Percentiles rank a stretch among this genome's conserved stretches.
phyloP scores from a whole-genome alignment of 2,113 vertebrate species.

The Syngnathus floridae region DNA sequence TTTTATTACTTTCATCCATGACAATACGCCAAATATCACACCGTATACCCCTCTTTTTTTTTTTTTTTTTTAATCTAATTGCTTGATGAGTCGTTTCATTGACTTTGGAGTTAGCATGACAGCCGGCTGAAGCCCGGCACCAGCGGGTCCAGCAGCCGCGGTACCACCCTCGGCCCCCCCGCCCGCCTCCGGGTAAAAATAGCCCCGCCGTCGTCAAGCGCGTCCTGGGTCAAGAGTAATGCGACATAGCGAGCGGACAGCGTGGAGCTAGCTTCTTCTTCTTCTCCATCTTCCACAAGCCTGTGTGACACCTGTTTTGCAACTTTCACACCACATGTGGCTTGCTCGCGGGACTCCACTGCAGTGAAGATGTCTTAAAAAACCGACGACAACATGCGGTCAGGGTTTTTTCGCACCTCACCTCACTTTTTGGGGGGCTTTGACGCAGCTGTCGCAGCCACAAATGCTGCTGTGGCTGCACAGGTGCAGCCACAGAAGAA shows the following conservation, averaged over 20 bases:
- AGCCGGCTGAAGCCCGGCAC: slow-evolving; percentile 50
- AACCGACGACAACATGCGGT: not conserved
- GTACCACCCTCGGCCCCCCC: not conserved
- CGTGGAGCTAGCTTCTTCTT: not conserved
- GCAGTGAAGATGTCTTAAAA: not conserved
- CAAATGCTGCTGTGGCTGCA: slow-evolving; percentile 38
- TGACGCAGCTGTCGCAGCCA: slow-evolving; percentile 45
- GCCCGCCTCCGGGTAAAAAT: slow-evolving; percentile 52
- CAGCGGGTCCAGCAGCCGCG: slow-evolving; percentile 46
- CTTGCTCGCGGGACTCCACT: too few species aligned
- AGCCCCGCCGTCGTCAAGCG: slow-evolving; percentile 49
- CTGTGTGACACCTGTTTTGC: slow-evolving; percentile 41
- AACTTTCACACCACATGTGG: slow-evolving; percentile 6
- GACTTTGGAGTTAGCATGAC: slow-evolving; percentile 27
- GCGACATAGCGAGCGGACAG: slow-evolving; percentile 43
- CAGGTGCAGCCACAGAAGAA: slow-evolving; percentile 46
- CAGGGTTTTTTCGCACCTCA: slow-evolving; percentile 7
- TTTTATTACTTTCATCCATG: not conserved
- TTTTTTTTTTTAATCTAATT: not conserved
- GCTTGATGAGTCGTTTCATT: not conserved
- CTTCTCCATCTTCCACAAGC: slow-evolving; percentile 1
- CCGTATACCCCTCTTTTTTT: not conserved
- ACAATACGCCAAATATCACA: not conserved
- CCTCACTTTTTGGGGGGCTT: slow-evolving; percentile 5
- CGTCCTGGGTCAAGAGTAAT: slow-evolving; percentile 49